A percentile compares a stretch with the other conserved stretches of the same genome.
These are phyloP conservation scores for Phainopepla nitens DNA, from an alignment of 2,113 vertebrate genomes.

Conservation along the genomic window DNA sequence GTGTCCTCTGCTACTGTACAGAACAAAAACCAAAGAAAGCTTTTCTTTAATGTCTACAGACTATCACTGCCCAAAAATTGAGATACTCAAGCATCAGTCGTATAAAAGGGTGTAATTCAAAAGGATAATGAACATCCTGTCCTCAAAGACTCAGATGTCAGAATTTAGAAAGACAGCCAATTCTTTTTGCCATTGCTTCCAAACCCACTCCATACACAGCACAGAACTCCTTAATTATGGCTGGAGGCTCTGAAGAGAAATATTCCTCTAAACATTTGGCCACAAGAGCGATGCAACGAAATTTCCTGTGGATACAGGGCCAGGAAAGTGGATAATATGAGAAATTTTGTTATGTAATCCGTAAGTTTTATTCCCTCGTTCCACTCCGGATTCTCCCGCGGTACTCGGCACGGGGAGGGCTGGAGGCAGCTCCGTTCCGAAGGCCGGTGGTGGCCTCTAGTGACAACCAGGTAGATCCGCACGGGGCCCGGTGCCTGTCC, in stretches of 20 bases:
- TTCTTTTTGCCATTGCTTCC: background rate
- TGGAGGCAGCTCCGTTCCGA: background rate
- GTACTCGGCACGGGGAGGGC: background rate
- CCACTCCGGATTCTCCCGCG: background rate
- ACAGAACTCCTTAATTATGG: background rate
- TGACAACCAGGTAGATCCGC: background rate
- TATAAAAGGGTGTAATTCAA: background rate
- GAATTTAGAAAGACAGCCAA: background rate
- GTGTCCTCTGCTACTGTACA: background rate
- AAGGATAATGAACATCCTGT: background rate
- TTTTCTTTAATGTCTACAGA: background rate
- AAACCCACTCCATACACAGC: background rate
- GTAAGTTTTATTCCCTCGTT: rapidly evolving
- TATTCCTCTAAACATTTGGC: background rate
- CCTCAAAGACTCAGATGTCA: background rate
- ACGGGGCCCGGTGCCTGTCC: background rate
- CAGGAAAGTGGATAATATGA: background rate
- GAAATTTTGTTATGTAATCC: background rate
- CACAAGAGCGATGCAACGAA: background rate
- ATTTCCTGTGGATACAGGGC: background rate
- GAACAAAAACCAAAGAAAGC: background rate
- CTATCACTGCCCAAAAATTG: background rate
- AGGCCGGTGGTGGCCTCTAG: conserved; percentile 50
- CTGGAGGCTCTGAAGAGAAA: background rate
- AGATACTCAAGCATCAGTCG: background rate